Conservation (phyloP, 1,140 invertebrate species). For the Spodoptera litura region DNA sequence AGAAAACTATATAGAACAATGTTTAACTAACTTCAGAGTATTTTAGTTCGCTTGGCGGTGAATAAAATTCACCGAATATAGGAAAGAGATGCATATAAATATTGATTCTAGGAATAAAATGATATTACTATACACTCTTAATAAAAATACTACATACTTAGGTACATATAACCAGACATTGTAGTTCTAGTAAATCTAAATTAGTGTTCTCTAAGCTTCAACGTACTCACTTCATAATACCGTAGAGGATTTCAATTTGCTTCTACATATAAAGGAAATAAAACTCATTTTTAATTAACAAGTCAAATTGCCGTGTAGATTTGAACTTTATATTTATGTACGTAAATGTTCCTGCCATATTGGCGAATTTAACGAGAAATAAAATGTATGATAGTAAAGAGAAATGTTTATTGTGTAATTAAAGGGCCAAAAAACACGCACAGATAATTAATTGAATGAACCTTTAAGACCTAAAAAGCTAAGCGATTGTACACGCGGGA, state of each 20-base stretch:
- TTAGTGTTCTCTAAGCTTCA: conserved; percentile 18
- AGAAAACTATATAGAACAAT: conserved; percentile 51
- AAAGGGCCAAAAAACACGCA: conserved; percentile 16
- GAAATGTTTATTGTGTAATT: conserved; percentile 21
- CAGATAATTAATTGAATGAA: conserved; percentile 11
- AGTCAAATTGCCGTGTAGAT: too few species aligned
- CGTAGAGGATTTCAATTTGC: conserved; percentile 5
- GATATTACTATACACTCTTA: conserved; percentile 4
- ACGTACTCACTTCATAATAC: conserved; percentile 2
- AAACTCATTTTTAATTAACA: not conserved
- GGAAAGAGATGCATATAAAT: conserved; percentile 24
- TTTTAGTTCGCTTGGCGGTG: conserved; percentile 62
- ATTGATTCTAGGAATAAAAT: not conserved
- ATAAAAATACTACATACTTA: not conserved
- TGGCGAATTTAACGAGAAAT: conserved; percentile 33
- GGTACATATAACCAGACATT: conserved; percentile 13
- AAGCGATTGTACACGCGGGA: not conserved
- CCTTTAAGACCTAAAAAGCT: not conserved
- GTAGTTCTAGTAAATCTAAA: conserved; percentile 24
- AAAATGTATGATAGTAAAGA: conserved; percentile 31
- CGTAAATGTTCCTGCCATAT: conserved; percentile 26
- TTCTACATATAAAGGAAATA: conserved; percentile 5
- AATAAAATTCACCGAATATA: conserved; percentile 70
- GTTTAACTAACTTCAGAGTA: conserved; percentile 48
- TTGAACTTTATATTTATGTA: not conserved